Base-by-base conservation (phyloP, 2,113 vertebrate species). In the Misgurnus mizolepis region DNA sequence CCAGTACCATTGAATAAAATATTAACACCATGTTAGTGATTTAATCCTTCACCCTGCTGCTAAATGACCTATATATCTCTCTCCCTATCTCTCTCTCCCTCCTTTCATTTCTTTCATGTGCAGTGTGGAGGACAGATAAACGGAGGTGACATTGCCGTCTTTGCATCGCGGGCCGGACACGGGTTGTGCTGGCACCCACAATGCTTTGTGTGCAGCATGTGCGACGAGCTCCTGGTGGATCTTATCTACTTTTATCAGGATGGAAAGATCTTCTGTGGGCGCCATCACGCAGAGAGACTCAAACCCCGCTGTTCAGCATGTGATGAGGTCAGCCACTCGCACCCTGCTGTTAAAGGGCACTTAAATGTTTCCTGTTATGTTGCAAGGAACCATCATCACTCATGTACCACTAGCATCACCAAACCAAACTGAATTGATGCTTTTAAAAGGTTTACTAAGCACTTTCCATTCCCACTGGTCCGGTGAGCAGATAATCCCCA, bases 241-340 rank as follows among this genome's bases (percentile, higher is more conserved):
- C 90, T 99, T 78, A 99, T 99, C 93, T 99, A 99, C 92, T 99
- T 99, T 90, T 94, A 96, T 90, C 97, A 99, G 85, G 97, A 98
- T 0, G 96, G 98, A 68, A 99, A 99, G 93, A 98, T 99, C 89
- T 99, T 94, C 92, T 99, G 98, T 1, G 98, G 98, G 61, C 87
- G 98, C 67, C 98, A 99, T 90, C 98, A 99, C 0, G 98, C 97
- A 0, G 97, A 99, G 89, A 95, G 96, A 85, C 94, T 99, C 84
- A 99, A 99, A 86, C 98, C 98, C 0, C 95, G 97, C 81, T 99
- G 98, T 0, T 95, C 97, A 0, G 98, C 98, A 0, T 99, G 98
- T 0, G 97, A 99, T 0, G 97, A 99, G 96, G 98, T 99, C 86
- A 84, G 89, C 67, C 5, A 0, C 8, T 27, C 27, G 39, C 10